Conservation (phyloP, 2,113 vertebrate species). For the Phocoena phocoena region DNA sequence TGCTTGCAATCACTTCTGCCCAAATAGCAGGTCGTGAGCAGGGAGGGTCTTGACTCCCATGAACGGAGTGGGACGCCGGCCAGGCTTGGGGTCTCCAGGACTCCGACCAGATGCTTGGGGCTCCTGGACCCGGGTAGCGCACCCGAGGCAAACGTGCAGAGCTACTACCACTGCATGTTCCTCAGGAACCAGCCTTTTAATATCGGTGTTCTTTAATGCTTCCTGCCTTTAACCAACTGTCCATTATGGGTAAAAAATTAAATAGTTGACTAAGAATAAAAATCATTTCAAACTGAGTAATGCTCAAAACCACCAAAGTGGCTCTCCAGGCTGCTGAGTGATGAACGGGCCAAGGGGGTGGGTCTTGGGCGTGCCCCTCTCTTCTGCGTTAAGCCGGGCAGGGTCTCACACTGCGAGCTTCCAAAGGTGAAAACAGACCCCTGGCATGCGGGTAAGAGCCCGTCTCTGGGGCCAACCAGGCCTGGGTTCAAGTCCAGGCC, state of each 20-base stretch:
- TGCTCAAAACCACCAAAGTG: conserved; percentile 26
- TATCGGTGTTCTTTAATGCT: conserved; percentile 31
- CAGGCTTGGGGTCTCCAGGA: neutral
- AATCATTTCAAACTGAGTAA: conserved; percentile 43
- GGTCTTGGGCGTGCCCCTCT: neutral
- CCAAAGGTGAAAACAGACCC: neutral
- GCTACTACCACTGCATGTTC: neutral
- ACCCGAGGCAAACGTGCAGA: neutral
- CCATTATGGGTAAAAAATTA: conserved; percentile 57
- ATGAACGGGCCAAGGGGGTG: neutral
- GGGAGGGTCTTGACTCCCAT: neutral
- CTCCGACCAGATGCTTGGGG: neutral
- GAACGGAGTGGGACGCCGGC: fast-evolving
- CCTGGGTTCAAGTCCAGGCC: neutral
- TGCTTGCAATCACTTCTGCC: neutral
- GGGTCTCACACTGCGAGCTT: fast-evolving
- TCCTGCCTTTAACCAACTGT: conserved; percentile 46
- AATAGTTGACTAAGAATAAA: conserved; percentile 64
- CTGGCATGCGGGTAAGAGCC: neutral
- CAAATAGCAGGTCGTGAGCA: neutral
- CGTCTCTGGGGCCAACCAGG: neutral
- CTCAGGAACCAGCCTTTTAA: neutral
- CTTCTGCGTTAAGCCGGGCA: fast-evolving
- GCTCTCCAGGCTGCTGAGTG: neutral
- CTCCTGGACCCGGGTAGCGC: neutral